These are phyloP conservation scores for Trachurus trachurus DNA, from an alignment of 2,797 vertebrate species.

Conservation along the genomic window DNA sequence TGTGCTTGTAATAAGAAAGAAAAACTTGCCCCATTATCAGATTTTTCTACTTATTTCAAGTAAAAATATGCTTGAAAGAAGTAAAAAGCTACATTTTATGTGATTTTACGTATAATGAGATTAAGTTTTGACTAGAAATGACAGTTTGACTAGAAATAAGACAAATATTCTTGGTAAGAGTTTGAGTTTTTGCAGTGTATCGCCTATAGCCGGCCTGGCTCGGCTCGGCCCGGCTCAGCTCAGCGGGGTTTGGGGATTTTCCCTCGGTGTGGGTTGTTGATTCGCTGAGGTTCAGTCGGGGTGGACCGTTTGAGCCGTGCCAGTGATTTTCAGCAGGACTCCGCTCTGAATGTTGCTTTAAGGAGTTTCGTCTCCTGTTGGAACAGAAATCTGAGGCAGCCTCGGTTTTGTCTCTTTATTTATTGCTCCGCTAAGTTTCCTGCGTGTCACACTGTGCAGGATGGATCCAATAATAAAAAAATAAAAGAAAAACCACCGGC, in stretches of 20 bases:
- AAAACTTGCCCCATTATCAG: no score
- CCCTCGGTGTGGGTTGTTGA: conserved; percentile 57
- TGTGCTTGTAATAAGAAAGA: no score
- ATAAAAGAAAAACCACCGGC: no score
- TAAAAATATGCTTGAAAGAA: no score
- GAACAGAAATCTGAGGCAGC: conserved; percentile 18
- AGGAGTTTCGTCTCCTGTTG: conserved; percentile 15
- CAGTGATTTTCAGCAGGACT: conserved; percentile 29
- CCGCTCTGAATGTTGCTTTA: conserved; percentile 28
- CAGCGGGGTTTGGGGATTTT: conserved; percentile 53
- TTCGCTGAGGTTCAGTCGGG: conserved; percentile 48
- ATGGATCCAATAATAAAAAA: not conserved
- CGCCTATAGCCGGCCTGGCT: conserved; percentile 18
- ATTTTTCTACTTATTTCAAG: no score
- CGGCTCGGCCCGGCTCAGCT: conserved; percentile 9
- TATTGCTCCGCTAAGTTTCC: not conserved
- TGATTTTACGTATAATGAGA: no score
- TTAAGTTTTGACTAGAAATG: no score
- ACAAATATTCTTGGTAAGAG: no score
- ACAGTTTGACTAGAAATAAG: no score
- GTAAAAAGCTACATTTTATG: no score
- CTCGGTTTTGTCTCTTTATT: conserved; percentile 1
- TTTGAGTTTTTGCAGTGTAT: no score
- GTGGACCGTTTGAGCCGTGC: conserved; percentile 30
- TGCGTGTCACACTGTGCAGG: not conserved